phyloP scores from a whole-genome alignment of 1,140 invertebrate species.

The Pissodes strobi region DNA sequence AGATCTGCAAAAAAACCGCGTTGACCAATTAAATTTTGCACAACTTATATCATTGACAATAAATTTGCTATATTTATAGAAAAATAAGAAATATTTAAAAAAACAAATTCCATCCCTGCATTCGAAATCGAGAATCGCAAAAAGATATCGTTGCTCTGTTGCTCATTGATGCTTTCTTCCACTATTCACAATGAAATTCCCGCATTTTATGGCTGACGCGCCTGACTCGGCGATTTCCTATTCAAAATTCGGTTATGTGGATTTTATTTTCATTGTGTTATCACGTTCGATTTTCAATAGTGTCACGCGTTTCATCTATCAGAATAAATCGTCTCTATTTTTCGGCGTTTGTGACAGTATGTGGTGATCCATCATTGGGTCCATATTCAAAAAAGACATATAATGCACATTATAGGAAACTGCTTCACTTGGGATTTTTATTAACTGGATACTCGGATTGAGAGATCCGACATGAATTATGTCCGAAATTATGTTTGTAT shows the following conservation, averaged over 20 bases:
- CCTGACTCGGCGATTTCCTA: conserved; percentile 30
- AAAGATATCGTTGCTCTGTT: conserved; percentile 15
- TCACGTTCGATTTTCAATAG: conserved; percentile 29
- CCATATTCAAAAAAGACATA: conserved; percentile 7
- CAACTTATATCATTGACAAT: too few species aligned
- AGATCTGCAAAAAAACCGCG: too few species aligned
- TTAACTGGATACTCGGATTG: too few species aligned
- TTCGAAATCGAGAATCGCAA: background rate
- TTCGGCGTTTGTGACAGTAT: conserved; percentile 8
- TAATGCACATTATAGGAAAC: background rate
- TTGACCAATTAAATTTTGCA: too few species aligned
- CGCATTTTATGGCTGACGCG: conserved; percentile 17
- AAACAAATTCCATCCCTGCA: background rate
- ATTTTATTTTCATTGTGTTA: conserved; percentile 32
- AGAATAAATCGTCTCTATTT: conserved; percentile 26
- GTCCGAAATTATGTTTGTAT: too few species aligned
- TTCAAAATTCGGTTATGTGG: conserved; percentile 25
- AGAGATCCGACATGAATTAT: too few species aligned
- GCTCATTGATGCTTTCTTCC: conserved; percentile 10
- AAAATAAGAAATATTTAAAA: too few species aligned
- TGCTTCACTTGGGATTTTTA: conserved; percentile 5
- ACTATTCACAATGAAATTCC: conserved; percentile 20
- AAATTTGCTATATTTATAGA: too few species aligned
- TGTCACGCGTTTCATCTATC: conserved; percentile 30
- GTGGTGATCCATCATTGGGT: conserved; percentile 19